These are phyloP conservation scores for Apostichopus californicus DNA, from an alignment of 35 echinoderm and acorn worm genomes.

Conservation along the genomic window DNA sequence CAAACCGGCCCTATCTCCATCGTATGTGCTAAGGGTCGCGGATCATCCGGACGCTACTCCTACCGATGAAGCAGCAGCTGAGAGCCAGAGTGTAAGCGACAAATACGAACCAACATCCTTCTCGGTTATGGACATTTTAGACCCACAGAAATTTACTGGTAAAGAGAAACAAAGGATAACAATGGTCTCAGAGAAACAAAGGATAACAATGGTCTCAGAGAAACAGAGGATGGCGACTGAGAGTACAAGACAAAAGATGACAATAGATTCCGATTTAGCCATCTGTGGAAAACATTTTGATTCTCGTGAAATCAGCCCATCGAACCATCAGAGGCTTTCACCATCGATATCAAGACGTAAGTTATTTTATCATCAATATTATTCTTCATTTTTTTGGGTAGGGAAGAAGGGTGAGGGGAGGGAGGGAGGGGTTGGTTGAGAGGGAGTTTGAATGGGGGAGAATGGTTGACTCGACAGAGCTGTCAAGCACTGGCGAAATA, in stretches of 20 bases:
- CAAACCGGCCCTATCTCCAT: constrained; percentile 11
- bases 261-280: not conserved
- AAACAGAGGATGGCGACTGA: not conserved
- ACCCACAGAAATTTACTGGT: constrained; percentile 39
- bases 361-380: not conserved
- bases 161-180: not conserved
- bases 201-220: not conserved
- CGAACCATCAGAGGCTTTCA: not conserved
- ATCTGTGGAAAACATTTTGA: not conserved
- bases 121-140: constrained; percentile 33
- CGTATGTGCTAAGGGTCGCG: not conserved
- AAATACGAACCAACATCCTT: constrained; percentile 12
- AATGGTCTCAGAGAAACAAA: not conserved
- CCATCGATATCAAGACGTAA: not conserved
- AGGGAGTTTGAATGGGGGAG: no score
- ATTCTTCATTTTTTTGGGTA: not conserved
- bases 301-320: not conserved
- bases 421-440: no score
- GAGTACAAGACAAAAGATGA: not conserved
- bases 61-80: not conserved
- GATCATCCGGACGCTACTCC: not conserved
- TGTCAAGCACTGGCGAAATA: no score
- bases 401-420: not conserved
- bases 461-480: no score
- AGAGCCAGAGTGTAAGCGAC: not conserved